Evolutionary conservation across 2,888 invertebrate genomes (phyloP), one percentile per base, ranked within the genome.

Genomic region (Pammene fasciana): DNA sequence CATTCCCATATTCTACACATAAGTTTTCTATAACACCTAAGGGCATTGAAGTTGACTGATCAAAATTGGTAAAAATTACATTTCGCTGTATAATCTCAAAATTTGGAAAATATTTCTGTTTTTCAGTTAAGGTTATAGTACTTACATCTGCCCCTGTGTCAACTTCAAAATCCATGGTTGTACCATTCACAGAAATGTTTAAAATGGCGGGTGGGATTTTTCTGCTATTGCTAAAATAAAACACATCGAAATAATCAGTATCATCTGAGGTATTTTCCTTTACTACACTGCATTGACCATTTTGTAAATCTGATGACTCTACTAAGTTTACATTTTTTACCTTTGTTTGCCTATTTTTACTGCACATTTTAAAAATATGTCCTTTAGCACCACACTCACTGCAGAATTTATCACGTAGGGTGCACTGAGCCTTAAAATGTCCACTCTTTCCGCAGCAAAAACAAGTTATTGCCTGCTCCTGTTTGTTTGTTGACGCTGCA

Each of bases 101-200:
- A 10, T 68, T 11, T 34, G 67, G 60, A 54, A 67, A 67, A 54
- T 67, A 67, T 45, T 60, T n/a, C 11, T 52, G 26, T 59, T 67
- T 67, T 34, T 67, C 59, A 36, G 52, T 0, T 16, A 61, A 54
- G 11, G 67, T 60, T 1, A 67, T 67, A 1, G 57, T 67, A 67
- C 67, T 67, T 13, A 67, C 67, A n/a, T 67, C 67, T 7, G 50
- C 67, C 8, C 67, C 67, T 4, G 36, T 36, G 36, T 36, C 36
- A 4, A 36, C 36, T 36, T 36, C 36, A 36, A 36, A 36, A 36
- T 59, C 43, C 16, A 60, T 0, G 1, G 9, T n/a, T 3, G 26
- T 55, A 3, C 46, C 54, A 45, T 55, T 67, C 11, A 67, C 46
- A n/a, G 7, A 6, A 34, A 67, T 9, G 0, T 55, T 16, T 36